Conservation (phyloP, 2,113 vertebrate genomes). For the Eudyptes chrysolophus region DNA sequence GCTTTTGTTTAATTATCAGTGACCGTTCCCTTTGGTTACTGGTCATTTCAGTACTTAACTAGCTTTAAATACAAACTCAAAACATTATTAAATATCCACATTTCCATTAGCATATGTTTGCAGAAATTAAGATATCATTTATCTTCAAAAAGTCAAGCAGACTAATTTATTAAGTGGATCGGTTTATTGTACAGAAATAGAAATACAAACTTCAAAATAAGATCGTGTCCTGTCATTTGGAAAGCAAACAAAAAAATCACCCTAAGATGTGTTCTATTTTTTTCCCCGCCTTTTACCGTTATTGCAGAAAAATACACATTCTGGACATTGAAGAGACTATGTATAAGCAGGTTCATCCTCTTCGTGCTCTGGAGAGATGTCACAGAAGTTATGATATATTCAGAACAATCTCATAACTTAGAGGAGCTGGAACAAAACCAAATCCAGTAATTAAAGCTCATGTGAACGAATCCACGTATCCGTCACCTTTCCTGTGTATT, state of each 20-base stretch:
- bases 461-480: neutral
- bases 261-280: neutral
- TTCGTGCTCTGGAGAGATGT: neutral
- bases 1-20: constrained; percentile 70
- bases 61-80: constrained; percentile 57
- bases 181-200: constrained; percentile 5
- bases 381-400: neutral
- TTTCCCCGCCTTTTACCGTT: neutral
- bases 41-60: constrained; percentile 65
- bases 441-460: neutral
- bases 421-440: neutral
- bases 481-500: neutral
- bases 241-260: neutral
- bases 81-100: constrained; percentile 54
- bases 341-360: neutral
- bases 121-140: constrained; percentile 61
- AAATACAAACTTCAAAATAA: constrained; percentile 10
- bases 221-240: neutral
- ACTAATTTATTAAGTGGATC: constrained; percentile 47
- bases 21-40: constrained; percentile 71
- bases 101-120: constrained; percentile 28
- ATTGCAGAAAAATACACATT: neutral
- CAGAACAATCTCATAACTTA: neutral
- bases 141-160: constrained; percentile 59
- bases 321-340: neutral